Percentiles rank a stretch among this genome's conserved stretches.
Conservation (phyloP, 2,888 invertebrate genomes). For the Callinectes sapidus region DNA sequence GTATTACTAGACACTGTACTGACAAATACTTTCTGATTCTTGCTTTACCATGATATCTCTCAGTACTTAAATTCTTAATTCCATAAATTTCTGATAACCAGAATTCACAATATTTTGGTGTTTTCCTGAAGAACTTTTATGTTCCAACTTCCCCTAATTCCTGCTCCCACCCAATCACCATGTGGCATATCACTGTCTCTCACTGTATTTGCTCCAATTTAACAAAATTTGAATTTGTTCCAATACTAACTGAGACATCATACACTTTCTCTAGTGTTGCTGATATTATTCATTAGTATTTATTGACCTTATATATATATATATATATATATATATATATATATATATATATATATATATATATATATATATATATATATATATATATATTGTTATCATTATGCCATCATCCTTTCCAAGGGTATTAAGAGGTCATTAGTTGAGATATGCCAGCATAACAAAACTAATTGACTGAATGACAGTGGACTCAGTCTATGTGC, state of each 20-base stretch:
- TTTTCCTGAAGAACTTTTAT: neutral
- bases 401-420: too few relatives aligned
- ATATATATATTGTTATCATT: constrained; percentile 9
- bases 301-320: neutral
- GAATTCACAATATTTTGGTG: neutral
- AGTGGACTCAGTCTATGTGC: too few relatives aligned
- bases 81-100: neutral
- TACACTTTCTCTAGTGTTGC: neutral
- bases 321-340: constrained; percentile 36
- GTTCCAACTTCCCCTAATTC: neutral
- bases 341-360: constrained; percentile 44
- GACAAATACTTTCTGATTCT: constrained; percentile 57
- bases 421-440: too few relatives aligned
- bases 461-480: too few relatives aligned
- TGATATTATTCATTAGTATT: neutral
- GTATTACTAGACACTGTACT: constrained; percentile 44
- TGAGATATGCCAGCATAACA: too few relatives aligned
- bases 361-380: constrained; percentile 47
- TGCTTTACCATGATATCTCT: constrained; percentile 38
- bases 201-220: neutral
- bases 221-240: neutral
- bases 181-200: neutral
- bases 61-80: constrained; percentile 21
- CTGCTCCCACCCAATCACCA: neutral
- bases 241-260: neutral